Base-by-base conservation (phyloP, 2,113 vertebrate species). In the Aptenodytes patagonicus region DNA sequence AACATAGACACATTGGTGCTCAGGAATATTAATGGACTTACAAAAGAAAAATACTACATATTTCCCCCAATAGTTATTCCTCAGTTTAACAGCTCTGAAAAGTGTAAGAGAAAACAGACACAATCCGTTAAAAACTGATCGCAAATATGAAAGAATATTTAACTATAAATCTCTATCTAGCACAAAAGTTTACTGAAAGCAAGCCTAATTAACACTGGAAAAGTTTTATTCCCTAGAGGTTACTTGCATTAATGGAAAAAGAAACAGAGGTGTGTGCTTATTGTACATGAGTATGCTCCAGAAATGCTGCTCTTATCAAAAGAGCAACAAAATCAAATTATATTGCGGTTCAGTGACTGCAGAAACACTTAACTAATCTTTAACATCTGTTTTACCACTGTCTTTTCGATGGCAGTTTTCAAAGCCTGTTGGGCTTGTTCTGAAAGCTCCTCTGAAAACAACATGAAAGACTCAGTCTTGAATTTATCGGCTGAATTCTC, bases 261-360 rank as follows among this genome's bases (percentile, higher is more conserved):
- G n/a, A 91, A 65, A 82, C 0, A 87, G 19, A 52, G 6, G 80
- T 73, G 6, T 34, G 46, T n/a, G 49, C 20, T 83, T 93, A 55
- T 66, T 87, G 52, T 40, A 70, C 22, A 87, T 1, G 2, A 72
- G 12, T 32, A 61, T 20, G 29, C 10, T 93, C 57, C 51, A 87
- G 61, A 96, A 96, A 82, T 60, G 58, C 40, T 94, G 26, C 8
- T 83, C 7, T 73, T 93, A 65, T 36, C 70, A 61, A 96, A 94
- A 94, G 13, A 90, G 40, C 36, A 95, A 75, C 31, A 91, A 82
- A 80, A 62, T 77, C 82, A 80, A 96, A 89, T 81, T 84, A 34
- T 52, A 16, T 79, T 90, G 31, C 26, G 31, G 42, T 95, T 92
- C 64, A 82, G 17, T 62, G 60, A 87, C n/a, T 91, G 36, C 44